phyloP scores from a whole-genome alignment of 2,113 vertebrate species.

The Brachionichthys hirsutus region DNA sequence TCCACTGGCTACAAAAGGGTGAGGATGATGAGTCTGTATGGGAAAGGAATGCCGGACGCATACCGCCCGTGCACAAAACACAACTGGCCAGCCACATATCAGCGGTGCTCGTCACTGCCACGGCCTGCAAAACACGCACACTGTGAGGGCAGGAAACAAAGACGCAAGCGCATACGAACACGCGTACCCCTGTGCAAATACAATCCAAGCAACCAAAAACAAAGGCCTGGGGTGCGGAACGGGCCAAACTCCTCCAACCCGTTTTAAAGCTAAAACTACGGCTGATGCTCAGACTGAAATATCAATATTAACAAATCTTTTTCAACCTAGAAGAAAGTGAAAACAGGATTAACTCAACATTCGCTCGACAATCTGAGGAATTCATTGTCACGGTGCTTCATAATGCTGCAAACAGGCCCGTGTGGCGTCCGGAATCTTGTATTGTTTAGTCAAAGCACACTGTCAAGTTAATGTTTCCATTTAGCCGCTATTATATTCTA shows the following conservation, averaged over 20 bases:
- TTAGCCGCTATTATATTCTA: too few species aligned
- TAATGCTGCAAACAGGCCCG: too few species aligned
- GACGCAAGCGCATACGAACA: neutral
- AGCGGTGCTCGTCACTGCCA: neutral
- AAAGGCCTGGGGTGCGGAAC: conserved; percentile 14
- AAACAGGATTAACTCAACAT: too few species aligned
- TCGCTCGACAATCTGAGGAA: too few species aligned
- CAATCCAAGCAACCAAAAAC: neutral
- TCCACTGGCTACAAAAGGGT: conserved; percentile 38
- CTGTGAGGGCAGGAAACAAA: conserved; percentile 21
- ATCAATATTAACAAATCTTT: too few species aligned
- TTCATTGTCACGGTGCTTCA: too few species aligned
- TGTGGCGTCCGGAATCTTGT: too few species aligned
- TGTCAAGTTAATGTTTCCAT: too few species aligned
- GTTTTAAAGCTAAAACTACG: conserved; percentile 28
- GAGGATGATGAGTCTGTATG: conserved; percentile 38
- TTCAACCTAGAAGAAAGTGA: too few species aligned
- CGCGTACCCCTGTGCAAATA: neutral
- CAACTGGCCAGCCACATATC: neutral
- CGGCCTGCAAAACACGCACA: conserved; percentile 25
- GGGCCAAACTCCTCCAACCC: conserved; percentile 27
- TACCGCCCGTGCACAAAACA: conserved; percentile 40
- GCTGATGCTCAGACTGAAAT: neutral
- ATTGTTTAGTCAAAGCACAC: too few species aligned
- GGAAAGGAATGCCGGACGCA: conserved; percentile 61